Evolutionary conservation across 2,113 vertebrate species (phyloP), one percentile per base, ranked within the genome.

Genomic region (Catharus minimus): DNA sequence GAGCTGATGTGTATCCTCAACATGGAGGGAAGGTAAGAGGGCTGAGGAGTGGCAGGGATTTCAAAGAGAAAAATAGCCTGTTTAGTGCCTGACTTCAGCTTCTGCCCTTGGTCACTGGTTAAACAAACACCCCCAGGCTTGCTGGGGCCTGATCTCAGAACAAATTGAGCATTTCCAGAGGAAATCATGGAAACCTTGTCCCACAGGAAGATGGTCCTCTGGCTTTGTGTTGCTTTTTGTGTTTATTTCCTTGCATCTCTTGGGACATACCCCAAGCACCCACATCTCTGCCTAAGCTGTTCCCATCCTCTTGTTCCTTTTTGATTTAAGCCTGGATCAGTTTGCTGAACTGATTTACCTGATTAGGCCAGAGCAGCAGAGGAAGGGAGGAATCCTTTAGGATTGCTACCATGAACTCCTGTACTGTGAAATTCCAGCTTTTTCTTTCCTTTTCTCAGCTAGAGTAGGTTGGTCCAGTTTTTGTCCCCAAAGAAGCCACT

Each of bases 1-100:
- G 99, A 99, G 94, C 97, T 99, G 84, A 97, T 99, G 93, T 99
- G 98, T 86, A 99, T 99, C 83, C 98, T 99, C 68, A 98, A 98
- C 92, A 98, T 98, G 67, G 99, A 99, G 95, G 98, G 98, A 96
- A 98, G 99, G 99, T 99, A 97, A 98, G 97, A 61, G 33, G 30
- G n/a, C 2, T 57, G 61, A 24, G n/a, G 39, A 60, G 8, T 12
- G 13, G 2, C 44, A 44, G 44, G 17, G 44, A 7, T 56, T 72
- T 55, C 27, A 56, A 36, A 53, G 38, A 24, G 46, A 36, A 27
- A 2, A 3, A 7, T 3, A 3, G 46, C 24, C 15, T 68, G 57
- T 11, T 26, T 44, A 66, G 36, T 33, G 32, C n/a, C 53, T 84
- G 49, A 22, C 46, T 38, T 68, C 46, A 46, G 26, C 61, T 86